These are phyloP conservation scores for Drosophila murphyi DNA, from an alignment of 1,140 invertebrate species.

Conservation along the genomic window DNA sequence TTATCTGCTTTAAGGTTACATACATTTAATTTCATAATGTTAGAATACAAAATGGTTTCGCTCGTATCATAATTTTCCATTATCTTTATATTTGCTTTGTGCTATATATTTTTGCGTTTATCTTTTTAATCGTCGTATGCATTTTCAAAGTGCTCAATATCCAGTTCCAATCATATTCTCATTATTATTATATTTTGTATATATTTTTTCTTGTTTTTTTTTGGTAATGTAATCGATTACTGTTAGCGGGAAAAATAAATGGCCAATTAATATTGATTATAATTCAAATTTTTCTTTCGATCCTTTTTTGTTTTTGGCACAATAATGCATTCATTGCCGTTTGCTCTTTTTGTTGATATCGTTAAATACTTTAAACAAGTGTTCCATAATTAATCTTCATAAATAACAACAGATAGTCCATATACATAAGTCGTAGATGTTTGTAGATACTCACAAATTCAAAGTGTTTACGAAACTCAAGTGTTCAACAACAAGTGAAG, in stretches of 20 bases:
- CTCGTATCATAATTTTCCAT: constrained; percentile 34
- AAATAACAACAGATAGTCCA: constrained; percentile 57
- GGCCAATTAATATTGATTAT: constrained; percentile 9
- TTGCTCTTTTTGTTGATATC: neutral
- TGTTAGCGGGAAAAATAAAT: constrained; percentile 29
- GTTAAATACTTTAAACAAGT: constrained; percentile 44
- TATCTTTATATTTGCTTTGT: constrained; percentile 43
- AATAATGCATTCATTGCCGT: constrained; percentile 63
- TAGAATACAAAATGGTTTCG: constrained; percentile 49
- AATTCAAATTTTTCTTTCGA: constrained; percentile 4
- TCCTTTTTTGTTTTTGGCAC: constrained; percentile 63
- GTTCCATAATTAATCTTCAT: constrained; percentile 55
- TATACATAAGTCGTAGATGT: constrained; percentile 35
- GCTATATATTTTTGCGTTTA: constrained; percentile 56
- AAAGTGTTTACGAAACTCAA: constrained; percentile 38
- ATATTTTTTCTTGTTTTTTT: constrained; percentile 2
- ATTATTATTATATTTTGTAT: constrained; percentile 7
- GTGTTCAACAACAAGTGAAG: constrained; percentile 80
- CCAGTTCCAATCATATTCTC: constrained; percentile 11
- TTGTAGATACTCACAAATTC: constrained; percentile 32
- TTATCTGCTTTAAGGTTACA: constrained; percentile 40
- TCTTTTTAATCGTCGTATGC: constrained; percentile 57
- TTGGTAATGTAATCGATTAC: constrained; percentile 38
- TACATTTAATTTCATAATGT: constrained; percentile 37
- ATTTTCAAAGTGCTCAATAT: constrained; percentile 24